A percentile compares a stretch with the other conserved stretches of the same genome.
Evolutionary conservation across 2,797 vertebrate species (phyloP).

Genomic region (Gymnoscopelus braueri): DNA sequence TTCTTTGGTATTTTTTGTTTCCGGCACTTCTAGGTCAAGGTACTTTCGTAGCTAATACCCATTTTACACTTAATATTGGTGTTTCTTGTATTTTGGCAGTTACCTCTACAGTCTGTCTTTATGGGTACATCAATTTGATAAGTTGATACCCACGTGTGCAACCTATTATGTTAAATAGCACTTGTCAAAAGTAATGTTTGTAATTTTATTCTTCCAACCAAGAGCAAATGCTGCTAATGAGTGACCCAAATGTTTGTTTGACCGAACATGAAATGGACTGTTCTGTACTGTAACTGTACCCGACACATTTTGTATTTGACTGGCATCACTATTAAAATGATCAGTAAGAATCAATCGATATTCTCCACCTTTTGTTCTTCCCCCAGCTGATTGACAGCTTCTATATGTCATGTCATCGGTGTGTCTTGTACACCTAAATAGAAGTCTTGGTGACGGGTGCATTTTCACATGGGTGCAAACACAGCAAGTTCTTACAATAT

Average conservation of each 20-base stretch:
- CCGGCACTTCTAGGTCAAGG: no score
- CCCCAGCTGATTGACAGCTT: no score
- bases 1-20: no score
- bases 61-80: neutral
- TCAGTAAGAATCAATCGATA: constrained; percentile 10
- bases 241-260: constrained; percentile 19
- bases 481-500: no score
- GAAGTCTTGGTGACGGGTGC: no score
- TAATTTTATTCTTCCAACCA: constrained; percentile 11
- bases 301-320: constrained; percentile 55
- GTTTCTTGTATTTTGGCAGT: constrained; percentile 6
- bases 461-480: no score
- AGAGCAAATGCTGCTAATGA: constrained; percentile 39
- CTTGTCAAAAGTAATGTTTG: constrained; percentile 22
- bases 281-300: constrained; percentile 47
- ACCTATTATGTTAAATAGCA: constrained; percentile 18
- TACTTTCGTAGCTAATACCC: neutral
- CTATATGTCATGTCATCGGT: no score
- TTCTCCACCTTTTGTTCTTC: neutral
- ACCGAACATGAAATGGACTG: constrained; percentile 28
- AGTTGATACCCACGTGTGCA: constrained; percentile 5
- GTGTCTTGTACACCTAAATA: no score
- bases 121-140: constrained; percentile 18
- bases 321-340: constrained; percentile 66
- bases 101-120: constrained; percentile 2